phyloP scores from a whole-genome alignment of 2,113 vertebrate genomes.

The Thamnophis sirtalis region DNA sequence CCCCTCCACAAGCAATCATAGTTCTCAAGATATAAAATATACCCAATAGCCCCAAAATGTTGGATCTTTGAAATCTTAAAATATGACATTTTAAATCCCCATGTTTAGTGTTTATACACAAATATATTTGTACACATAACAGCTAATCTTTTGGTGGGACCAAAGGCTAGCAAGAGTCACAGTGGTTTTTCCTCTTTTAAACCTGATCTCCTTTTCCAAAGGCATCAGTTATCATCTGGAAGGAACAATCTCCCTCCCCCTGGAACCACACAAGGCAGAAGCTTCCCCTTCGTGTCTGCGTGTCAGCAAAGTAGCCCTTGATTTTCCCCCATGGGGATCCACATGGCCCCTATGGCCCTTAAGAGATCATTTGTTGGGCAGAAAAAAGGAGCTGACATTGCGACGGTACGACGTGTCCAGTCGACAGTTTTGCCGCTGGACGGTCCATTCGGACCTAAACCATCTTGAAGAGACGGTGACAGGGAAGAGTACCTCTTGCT shows the following conservation, averaged over 20 bases:
- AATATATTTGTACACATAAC: not conserved
- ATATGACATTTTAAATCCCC: not conserved
- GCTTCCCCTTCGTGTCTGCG: not conserved
- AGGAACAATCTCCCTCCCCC: too few relatives aligned
- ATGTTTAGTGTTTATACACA: not conserved
- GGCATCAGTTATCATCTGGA: not conserved
- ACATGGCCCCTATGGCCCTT: not conserved
- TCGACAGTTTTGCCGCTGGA: too few relatives aligned
- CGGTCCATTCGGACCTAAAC: too few relatives aligned
- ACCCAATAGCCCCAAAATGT: not conserved
- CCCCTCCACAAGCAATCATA: not conserved
- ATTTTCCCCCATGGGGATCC: not conserved
- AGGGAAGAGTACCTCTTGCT: too few relatives aligned
- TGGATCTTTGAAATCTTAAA: not conserved
- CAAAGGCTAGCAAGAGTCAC: not conserved
- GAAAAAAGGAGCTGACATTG: too few relatives aligned
- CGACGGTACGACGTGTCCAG: too few relatives aligned
- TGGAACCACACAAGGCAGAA: not conserved
- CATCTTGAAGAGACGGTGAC: too few relatives aligned
- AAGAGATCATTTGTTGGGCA: not conserved
- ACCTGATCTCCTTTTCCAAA: not conserved
- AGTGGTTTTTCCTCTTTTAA: not conserved
- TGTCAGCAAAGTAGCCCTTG: too few relatives aligned
- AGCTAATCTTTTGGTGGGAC: not conserved
- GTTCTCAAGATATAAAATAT: not conserved